These are phyloP conservation scores for Pristionchus fissidentatus DNA, from an alignment of 2,888 invertebrate species.

Conservation along the genomic window DNA sequence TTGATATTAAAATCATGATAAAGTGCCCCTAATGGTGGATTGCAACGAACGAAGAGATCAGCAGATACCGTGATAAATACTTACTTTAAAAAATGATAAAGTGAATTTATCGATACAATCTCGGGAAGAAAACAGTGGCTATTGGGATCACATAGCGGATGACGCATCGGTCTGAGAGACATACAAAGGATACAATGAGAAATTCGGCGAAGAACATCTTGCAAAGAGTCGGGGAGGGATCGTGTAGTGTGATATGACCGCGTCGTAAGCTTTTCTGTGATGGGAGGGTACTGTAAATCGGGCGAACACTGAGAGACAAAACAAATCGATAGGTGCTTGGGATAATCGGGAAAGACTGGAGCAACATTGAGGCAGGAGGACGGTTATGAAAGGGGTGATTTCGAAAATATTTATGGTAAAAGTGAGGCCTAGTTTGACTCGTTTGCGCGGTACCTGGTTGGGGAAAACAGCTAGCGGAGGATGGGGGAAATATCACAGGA, in stretches of 20 bases:
- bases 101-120: background rate
- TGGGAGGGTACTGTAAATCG: constrained; percentile 3
- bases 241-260: constrained; percentile 37
- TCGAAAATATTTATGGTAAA: constrained; percentile 13
- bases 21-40: too few relatives aligned
- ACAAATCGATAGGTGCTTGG: constrained; percentile 17
- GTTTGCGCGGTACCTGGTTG: constrained; percentile 6
- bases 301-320: constrained; percentile 30
- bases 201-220: background rate
- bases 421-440: constrained; percentile 35
- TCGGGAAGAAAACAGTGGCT: background rate
- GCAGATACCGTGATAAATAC: background rate
- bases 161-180: background rate
- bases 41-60: too few relatives aligned
- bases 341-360: background rate
- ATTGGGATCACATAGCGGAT: constrained; percentile 3
- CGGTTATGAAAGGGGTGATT: background rate
- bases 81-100: background rate
- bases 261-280: constrained; percentile 42
- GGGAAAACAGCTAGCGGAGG: constrained; percentile 26
- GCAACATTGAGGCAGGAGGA: background rate
- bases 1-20: too few relatives aligned
- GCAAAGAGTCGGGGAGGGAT: too few relatives aligned
- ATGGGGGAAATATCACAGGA: background rate
- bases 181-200: background rate